Conservation (phyloP, 2,888 invertebrate genomes). For the Hydroisotoma schaefferi region DNA sequence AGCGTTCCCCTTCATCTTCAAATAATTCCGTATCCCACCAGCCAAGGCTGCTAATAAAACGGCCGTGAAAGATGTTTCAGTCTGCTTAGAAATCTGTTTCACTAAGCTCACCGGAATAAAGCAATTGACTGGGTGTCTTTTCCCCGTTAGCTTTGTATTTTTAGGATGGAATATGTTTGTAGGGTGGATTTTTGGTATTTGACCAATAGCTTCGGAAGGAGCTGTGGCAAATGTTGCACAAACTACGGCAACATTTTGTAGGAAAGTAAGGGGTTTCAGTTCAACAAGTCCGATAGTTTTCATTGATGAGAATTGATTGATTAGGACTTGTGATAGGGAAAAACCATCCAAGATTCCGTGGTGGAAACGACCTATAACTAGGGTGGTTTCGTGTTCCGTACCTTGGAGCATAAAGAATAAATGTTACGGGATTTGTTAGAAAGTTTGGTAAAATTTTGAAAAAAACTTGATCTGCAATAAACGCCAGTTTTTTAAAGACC, state of each 20-base stretch:
- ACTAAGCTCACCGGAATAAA: not conserved
- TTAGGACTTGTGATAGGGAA: not conserved
- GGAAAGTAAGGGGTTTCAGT: not conserved
- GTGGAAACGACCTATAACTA: too few relatives aligned
- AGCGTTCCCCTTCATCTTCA: not conserved
- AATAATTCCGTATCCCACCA: conserved; percentile 8
- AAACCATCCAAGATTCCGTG: conserved; percentile 3
- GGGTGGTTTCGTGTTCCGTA: too few relatives aligned
- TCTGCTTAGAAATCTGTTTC: not conserved
- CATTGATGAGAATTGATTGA: not conserved
- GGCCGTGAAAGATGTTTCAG: not conserved
- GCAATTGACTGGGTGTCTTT: not conserved
- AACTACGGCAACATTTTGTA: conserved; percentile 2
- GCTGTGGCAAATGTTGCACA: not conserved
- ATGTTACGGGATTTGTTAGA: too few relatives aligned
- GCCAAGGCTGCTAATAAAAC: not conserved
- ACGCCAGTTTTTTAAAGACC: too few relatives aligned
- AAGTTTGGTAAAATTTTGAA: too few relatives aligned
- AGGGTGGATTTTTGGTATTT: not conserved
- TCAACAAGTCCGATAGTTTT: not conserved
- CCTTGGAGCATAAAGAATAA: too few relatives aligned
- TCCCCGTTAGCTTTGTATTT: not conserved
- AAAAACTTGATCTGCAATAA: too few relatives aligned
- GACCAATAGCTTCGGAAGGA: not conserved
- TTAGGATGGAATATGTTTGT: conserved; percentile 9